Conservation (phyloP, 2,888 invertebrate genomes). For the Ecdyonurus torrentis region DNA sequence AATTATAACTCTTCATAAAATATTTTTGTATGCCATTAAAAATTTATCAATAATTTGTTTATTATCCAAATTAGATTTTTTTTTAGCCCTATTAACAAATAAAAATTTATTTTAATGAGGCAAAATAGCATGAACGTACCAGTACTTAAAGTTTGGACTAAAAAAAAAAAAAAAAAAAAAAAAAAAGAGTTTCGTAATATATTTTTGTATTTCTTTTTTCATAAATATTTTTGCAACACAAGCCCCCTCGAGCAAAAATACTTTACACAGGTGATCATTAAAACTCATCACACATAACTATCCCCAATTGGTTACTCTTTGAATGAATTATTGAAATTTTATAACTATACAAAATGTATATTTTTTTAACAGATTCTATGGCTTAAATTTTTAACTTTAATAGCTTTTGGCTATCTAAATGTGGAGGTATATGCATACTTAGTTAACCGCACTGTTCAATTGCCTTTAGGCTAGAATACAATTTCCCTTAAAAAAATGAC, state of each 20-base stretch:
- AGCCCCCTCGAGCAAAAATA: background rate
- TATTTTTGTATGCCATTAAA: background rate
- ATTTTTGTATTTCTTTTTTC: background rate
- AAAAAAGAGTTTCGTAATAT: background rate
- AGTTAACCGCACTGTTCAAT: no score
- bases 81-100: background rate
- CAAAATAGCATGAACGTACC: no score
- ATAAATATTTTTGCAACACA: background rate
- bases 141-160: no score
- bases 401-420: no score
- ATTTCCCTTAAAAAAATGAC: no score
- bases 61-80: background rate
- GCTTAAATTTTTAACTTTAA: no score
- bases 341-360: no score
- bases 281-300: background rate
- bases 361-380: no score
- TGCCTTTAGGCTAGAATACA: no score
- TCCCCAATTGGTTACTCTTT: background rate
- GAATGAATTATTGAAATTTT: background rate
- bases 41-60: background rate
- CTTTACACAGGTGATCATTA: background rate
- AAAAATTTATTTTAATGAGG: background rate
- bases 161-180: background rate
- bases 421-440: no score
- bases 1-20: background rate